Percentiles rank a stretch among this genome's conserved stretches.
These are phyloP conservation scores for Eleginops maclovinus DNA, from an alignment of 2,113 vertebrate genomes.

Conservation along the genomic window DNA sequence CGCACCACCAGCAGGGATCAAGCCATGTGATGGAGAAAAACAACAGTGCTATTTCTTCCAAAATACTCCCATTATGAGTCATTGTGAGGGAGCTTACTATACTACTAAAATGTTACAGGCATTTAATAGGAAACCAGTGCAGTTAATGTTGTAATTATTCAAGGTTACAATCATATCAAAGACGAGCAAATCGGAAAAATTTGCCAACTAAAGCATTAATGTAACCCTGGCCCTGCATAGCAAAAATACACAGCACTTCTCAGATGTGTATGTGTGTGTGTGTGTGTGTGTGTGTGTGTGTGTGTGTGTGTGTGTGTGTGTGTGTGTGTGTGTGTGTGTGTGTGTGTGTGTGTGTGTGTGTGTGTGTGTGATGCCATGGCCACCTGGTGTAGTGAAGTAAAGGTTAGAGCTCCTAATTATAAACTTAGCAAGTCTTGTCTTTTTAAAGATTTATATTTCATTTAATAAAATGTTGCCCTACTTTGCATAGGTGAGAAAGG, in stretches of 20 bases:
- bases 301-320: background rate
- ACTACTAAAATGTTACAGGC: background rate
- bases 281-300: background rate
- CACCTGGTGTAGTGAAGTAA: background rate
- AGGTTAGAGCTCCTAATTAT: background rate
- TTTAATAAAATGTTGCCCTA: background rate
- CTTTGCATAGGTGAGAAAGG: background rate
- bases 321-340: background rate
- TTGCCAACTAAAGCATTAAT: background rate
- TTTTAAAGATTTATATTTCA: background rate
- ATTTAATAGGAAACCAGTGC: background rate
- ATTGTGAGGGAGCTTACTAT: background rate
- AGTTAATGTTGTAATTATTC: background rate
- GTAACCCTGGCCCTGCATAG: background rate
- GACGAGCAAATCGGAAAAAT: too few relatives aligned
- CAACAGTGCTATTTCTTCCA: background rate
- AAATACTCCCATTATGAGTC: background rate
- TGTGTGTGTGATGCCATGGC: background rate
- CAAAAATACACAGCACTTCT: background rate
- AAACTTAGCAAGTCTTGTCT: background rate
- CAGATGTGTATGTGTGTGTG: background rate
- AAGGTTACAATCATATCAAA: background rate
- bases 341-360: conserved; percentile 3
- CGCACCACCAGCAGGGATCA: background rate
- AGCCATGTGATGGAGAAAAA: background rate